These are phyloP conservation scores for Athalia rosae DNA, from an alignment of 2,888 invertebrate species.

Conservation along the genomic window DNA sequence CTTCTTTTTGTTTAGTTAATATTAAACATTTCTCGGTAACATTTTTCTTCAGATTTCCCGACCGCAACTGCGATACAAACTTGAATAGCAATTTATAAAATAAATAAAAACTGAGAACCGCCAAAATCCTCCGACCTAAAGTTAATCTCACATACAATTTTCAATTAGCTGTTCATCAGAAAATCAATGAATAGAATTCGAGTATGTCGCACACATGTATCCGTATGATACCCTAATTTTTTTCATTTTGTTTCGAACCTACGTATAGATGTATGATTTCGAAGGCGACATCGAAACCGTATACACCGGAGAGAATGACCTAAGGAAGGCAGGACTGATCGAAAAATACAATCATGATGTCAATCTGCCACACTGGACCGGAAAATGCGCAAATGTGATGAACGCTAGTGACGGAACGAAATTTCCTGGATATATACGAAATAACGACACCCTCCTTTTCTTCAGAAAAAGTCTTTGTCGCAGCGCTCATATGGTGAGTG, in stretches of 20 bases:
- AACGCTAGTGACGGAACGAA: conserved; percentile 91
- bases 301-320: conserved; percentile 82
- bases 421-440: conserved; percentile 82
- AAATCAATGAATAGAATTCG: no score
- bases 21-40: no score
- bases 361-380: conserved; percentile 86
- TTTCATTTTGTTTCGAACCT: conserved; percentile 33
- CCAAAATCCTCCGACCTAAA: neutral
- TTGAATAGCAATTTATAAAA: neutral
- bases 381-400: conserved; percentile 85
- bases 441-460: conserved; percentile 83
- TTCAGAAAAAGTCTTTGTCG: conserved; percentile 91
- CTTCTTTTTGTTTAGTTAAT: no score
- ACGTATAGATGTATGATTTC: conserved; percentile 88
- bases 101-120: neutral
- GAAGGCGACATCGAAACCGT: conserved; percentile 86
- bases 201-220: no score
- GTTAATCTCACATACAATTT: no score
- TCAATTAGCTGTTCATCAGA: no score
- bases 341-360: conserved; percentile 85
- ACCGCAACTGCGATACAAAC: neutral
- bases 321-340: conserved; percentile 81
- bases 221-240: neutral
- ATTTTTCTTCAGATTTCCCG: neutral
- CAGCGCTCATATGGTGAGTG: conserved; percentile 84